Base-by-base conservation (phyloP, 2,888 invertebrate genomes). In the Diplazon laetatorius region DNA sequence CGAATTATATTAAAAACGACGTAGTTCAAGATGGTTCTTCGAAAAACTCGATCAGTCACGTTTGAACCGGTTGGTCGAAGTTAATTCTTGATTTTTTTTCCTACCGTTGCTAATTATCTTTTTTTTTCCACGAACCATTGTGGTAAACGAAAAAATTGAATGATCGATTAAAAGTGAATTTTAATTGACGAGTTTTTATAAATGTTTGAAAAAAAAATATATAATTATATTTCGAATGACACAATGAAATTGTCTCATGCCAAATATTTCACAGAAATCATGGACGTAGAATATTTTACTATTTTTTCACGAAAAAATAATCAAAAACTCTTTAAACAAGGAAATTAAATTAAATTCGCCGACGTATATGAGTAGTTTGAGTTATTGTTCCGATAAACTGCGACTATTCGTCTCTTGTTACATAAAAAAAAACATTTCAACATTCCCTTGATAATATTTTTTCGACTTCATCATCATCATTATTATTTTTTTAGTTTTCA, bases 1-100 rank as follows among this genome's bases (percentile, higher is more conserved):
- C 18, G 50, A 62, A 39, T 69, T 65, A 60, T 74, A 71, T 78
- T 78, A 75, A 78, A 75, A 16, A 30, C 76, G 75, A 74, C 46
- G 42, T 46, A 42, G n/a, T 55, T n/a, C 63, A 1, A 42, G 9
- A 55, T 22, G 25, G 10, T 48, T 46, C 20, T 63, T 18, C 6
- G 35, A 25, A 50, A 65, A 35, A 14, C n/a, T n/a, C n/a, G n/a
- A n/a, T 44, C 48, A 60, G 22, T 14, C 55, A 16, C 52, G 63
- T 37, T 42, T 4, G 16, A 37, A 8, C 14, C 16, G 57, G 66
- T 69, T 48, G 63, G 52, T 22, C 46, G n/a, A n/a, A n/a, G n/a
- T n/a, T n/a, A n/a, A n/a, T 20, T 44, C 16, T 44, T 44, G 5
- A 6, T 44, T 44, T 44, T 16, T 60, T 37, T 22, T 59, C 18